Evolutionary conservation across 2,113 vertebrate genomes (phyloP).

Genomic region (Lampris megalopsis): DNA sequence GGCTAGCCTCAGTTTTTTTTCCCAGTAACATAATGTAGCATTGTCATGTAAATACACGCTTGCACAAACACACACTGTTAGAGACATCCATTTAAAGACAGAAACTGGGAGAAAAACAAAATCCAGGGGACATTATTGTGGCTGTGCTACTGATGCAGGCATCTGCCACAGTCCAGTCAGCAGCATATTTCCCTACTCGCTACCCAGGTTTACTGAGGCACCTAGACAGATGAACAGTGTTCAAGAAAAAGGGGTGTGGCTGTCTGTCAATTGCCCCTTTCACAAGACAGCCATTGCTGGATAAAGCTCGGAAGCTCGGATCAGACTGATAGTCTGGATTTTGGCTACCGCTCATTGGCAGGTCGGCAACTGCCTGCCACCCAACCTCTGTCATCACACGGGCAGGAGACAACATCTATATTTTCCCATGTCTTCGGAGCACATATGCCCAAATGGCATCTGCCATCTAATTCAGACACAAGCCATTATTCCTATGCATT

Average conservation of each 20-base stretch:
- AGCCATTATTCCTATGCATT: no score
- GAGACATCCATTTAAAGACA: conserved; percentile 56
- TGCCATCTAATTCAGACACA: no score
- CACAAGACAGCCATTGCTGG: conserved; percentile 94
- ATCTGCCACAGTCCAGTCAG: conserved; percentile 90
- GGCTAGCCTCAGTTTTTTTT: no score
- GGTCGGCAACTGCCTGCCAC: conserved; percentile 45
- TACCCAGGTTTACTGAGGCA: conserved; percentile 66
- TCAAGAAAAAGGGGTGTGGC: conserved; percentile 88
- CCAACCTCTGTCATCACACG: no score
- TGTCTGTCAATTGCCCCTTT: conserved; percentile 89
- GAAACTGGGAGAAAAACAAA: conserved; percentile 85
- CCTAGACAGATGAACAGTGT: conserved; percentile 76
- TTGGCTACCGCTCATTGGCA: conserved; percentile 93
- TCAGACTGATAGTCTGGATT: conserved; percentile 89
- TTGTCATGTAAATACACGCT: background rate
- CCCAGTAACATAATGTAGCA: conserved; percentile 38
- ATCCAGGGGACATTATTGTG: conserved; percentile 85
- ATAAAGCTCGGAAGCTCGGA: conserved; percentile 78
- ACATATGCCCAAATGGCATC: no score
- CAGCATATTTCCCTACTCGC: conserved; percentile 71
- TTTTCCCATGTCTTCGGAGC: background rate
- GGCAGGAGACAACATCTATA: conserved; percentile 16
- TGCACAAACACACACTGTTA: conserved; percentile 59
- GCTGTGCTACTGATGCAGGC: conserved; percentile 92